Evolutionary conservation across 2,113 vertebrate genomes (phyloP), one percentile per base, ranked within the genome.

Genomic region (Hiodon tergisus): DNA sequence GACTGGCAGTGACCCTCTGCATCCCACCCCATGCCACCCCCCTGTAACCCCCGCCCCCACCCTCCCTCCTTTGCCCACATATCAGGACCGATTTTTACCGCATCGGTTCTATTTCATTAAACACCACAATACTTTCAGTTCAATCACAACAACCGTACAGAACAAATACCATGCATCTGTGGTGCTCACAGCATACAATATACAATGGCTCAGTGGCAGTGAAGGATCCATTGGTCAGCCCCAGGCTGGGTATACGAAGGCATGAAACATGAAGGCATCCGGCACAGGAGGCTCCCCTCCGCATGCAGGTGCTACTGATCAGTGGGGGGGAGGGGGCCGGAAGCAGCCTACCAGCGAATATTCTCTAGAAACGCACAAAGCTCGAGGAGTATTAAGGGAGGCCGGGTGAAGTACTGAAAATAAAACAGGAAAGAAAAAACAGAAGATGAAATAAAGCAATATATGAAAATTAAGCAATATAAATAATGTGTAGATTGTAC

Each of bases 211-310:
- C 51, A 53, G 50, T 48, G 17, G 76, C 57, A 55, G 76, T 31
- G 50, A n/a, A 73, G 71, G 51, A 62, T 68, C 71, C 71, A 54
- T 52, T 46, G 57, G 54, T 78, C 71, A 78, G 76, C 76, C 71
- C 76, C 76, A 78, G 76, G 76, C n/a, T 57, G 76, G 71, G 76
- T 68, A 73, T 73, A 66, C 76, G 67, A 65, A 54, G 58, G 69
- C 48, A 50, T 73, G 76, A 78, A 78, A 78, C 76, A 73, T 78
- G 76, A 78, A 73, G 71, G 71, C 76, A 73, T 73, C 65, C 52
- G 54, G 69, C 69, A 66, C 48, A n/a, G 63, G 16, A n/a, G 48
- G 55, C 50, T 13, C 73, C 51, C 16, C 16, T 16, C 63, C 8
- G 31, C 46, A 6, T 51, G 62, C 61, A 71, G 63, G 55, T 48